Evolutionary conservation across 2,113 vertebrate genomes (phyloP).

Genomic region (Triplophysa siluroides): DNA sequence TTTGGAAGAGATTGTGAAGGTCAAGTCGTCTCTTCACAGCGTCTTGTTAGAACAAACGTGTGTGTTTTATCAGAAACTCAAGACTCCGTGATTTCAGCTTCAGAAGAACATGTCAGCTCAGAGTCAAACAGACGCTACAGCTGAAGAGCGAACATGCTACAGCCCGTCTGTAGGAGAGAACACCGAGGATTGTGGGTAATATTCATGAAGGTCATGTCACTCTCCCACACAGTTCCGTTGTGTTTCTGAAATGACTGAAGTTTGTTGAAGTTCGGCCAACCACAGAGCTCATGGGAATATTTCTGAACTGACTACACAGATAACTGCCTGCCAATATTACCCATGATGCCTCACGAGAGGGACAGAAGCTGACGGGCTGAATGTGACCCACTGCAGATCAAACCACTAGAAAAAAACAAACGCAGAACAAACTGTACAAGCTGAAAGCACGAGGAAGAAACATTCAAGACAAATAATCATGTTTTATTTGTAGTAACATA

Average conservation of each 20-base stretch:
- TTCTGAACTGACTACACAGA: neutral
- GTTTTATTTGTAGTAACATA: no score
- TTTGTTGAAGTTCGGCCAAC: neutral
- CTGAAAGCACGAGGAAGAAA: neutral
- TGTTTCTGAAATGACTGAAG: neutral
- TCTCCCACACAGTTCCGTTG: neutral
- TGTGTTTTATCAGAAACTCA: no score
- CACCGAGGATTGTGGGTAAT: neutral
- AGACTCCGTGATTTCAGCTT: no score
- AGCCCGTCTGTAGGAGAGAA: neutral
- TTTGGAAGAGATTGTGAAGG: no score
- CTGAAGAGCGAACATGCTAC: neutral
- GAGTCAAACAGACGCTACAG: neutral
- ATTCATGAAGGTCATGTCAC: slow-evolving; percentile 5
- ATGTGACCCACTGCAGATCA: neutral
- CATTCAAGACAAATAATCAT: no score
- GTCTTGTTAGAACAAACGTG: no score
- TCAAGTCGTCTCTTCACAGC: no score
- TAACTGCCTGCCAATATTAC: neutral
- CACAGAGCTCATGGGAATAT: slow-evolving; percentile 1
- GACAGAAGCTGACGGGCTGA: neutral
- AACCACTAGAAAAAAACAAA: neutral
- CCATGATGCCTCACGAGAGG: neutral
- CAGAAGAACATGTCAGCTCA: no score
- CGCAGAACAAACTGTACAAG: neutral